Base-by-base conservation (phyloP, 1,140 invertebrate genomes). In the Drosophila orosa region DNA sequence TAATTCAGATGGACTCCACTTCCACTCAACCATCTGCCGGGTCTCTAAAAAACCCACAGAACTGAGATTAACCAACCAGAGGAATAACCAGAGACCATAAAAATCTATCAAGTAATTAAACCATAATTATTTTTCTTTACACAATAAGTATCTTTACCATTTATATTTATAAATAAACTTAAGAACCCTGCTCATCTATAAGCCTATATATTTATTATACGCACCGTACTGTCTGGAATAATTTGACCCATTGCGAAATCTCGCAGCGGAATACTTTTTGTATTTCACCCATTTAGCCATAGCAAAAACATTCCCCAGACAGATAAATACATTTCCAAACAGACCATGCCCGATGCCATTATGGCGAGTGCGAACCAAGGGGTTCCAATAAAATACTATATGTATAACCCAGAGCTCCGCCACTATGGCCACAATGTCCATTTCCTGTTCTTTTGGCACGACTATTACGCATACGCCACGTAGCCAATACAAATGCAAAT, bases 401-500 rank as follows among this genome's bases (percentile, higher is more conserved):
- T n/a, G 27, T 42, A 35, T 45, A 69, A 42, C 62, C 39, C 45
- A 50, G 35, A 66, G 40, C 33, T 22, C 10, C 45, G 44, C 42
- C 45, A 48, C 42, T 9, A 42, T 56, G 25, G 55, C 22, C 45
- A 44, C 17, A 60, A 57, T 47, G 24, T 59, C 42, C 56, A 65
- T 79, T 87, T 87, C 76, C 84, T 87, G 71, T 57, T 68, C 57
- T 62, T 68, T 66, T 68, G 48, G 68, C 58, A 33, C 27, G 58
- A 63, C 75, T 66, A 79, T 87, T 89, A 82, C 83, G 75, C 67
- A 87, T 87, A 87, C 83, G 83, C 83, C 55, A 48, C 69, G 67
- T 79, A 63, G 45, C 40, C 66, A 79, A 74, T 69, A 79, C 78
- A 78, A 74, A 86, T 87, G 79, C 83, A 79, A 87, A 86, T 86